Base-by-base conservation (phyloP, 2,797 vertebrate species). In the Silurus lanzhouensis region DNA sequence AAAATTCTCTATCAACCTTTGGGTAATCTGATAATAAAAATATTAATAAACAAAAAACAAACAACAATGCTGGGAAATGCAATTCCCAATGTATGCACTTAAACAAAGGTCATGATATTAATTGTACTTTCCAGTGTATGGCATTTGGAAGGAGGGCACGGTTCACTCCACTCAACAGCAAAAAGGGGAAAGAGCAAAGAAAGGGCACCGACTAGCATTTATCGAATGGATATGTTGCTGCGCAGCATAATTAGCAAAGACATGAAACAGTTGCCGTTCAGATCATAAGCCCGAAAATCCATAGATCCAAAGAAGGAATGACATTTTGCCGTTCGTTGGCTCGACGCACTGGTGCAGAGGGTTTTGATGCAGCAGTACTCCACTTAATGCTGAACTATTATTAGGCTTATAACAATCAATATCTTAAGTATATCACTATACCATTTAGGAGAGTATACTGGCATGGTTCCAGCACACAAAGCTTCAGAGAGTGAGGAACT, bases 71-170 rank as follows among this genome's bases (percentile, higher is more conserved):
- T 74, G 60, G 68, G 60, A 66, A 80, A 74, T 48, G 52, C 67
- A 75, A 67, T 25, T 64, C 85, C 67, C 82, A 71, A 57, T 48
- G 19, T 66, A 77, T n/a, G 9, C 31, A 44, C 82, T 83, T 83
- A 80, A 80, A 58, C 67, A 81, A 83, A 81, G 82, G 85, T 83
- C 82, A 86, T n/a, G 75, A 72, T 72, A 83, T 83, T 83, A 86
- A 86, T 86, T 86, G 81, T 83, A 70, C 71, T 82, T 82, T 83
- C 72, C 9, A 13, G 80, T 83, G 17, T 70, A 79, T 12, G 75
- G 74, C 31, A 72, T 83, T 86, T 83, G 74, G 58, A 64, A 44
- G 55, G 85, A 70, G 46, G 20, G 17, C n/a, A 5, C 80, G 31
- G 75, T 72, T 83, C 74, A 72, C 61, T 86, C 72, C 20, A 75